These are phyloP conservation scores for Lepidochrysops patricia DNA, from an alignment of 2,888 invertebrate genomes.

Conservation along the genomic window DNA sequence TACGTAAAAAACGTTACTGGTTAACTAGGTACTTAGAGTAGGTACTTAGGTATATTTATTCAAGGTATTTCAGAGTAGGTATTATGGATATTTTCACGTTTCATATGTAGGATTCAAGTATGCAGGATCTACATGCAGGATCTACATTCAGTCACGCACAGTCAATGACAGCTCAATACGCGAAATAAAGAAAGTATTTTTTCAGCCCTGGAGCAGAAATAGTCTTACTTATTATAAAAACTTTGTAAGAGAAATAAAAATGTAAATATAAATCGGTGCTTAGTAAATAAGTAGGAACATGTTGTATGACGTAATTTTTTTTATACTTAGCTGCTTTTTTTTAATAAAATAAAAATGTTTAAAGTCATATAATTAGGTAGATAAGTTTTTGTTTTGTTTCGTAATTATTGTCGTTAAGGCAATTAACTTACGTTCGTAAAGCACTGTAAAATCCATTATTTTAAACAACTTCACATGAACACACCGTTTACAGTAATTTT, in stretches of 20 bases:
- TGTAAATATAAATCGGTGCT: no score
- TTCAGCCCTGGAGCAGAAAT: no score
- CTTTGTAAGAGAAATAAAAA: not conserved
- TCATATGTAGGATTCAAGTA: no score
- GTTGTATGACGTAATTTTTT: no score
- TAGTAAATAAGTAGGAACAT: no score
- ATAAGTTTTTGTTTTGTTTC: not conserved
- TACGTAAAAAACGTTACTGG: not conserved
- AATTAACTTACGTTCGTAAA: not conserved
- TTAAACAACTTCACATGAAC: not conserved
- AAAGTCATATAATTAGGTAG: no score
- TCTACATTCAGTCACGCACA: not conserved
- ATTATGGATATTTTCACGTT: not conserved
- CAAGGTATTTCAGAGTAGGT: not conserved
- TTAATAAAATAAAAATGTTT: no score
- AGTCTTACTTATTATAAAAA: not conserved
- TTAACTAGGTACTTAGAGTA: not conserved
- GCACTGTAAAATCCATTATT: not conserved
- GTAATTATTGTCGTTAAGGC: not conserved
- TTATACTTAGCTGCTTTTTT: no score
- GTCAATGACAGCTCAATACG: not conserved
- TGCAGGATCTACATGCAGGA: no score
- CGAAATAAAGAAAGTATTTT: not conserved
- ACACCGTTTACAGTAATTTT: constrained; percentile 11
- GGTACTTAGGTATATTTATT: no score